Conservation (phyloP, 2,113 vertebrate species). For the Tragulus kanchil region DNA sequence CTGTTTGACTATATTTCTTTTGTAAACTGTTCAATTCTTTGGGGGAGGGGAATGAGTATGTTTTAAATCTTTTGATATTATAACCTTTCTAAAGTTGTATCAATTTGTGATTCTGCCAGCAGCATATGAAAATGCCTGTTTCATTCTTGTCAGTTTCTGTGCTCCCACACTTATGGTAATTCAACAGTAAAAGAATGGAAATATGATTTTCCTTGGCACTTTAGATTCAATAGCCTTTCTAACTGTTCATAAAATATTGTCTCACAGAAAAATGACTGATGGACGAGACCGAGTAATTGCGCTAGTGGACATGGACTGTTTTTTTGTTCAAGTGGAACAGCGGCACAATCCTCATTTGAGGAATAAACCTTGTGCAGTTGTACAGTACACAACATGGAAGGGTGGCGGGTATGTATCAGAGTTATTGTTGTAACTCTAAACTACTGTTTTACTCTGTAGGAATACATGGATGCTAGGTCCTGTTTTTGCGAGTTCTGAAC, state of each 20-base stretch:
- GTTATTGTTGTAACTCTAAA: not conserved
- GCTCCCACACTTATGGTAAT: not conserved
- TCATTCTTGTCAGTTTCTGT: conserved; percentile 20
- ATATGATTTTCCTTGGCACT: not conserved
- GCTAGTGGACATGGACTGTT: conserved; percentile 98
- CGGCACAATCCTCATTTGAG: conserved; percentile 91
- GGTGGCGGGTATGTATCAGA: conserved; percentile 93
- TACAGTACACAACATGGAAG: conserved; percentile 97
- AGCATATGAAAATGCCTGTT: conserved; percentile 5
- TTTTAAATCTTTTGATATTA: conserved; percentile 49
- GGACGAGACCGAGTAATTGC: conserved; percentile 94
- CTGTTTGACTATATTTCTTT: conserved; percentile 29
- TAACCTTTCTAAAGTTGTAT: conserved; percentile 15
- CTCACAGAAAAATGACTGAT: conserved; percentile 88
- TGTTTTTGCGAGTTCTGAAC: conserved; percentile 46
- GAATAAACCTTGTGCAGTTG: conserved; percentile 95
- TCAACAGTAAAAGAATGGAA: not conserved
- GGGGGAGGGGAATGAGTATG: not conserved
- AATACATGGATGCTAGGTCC: not conserved
- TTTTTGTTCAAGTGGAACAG: conserved; percentile 99
- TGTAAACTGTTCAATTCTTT: conserved; percentile 33
- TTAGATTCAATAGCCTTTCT: conserved; percentile 47
- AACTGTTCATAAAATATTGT: conserved; percentile 56
- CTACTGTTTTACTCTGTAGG: not conserved
- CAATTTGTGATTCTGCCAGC: conserved; percentile 34